Evolutionary conservation across 2,113 vertebrate species (phyloP).

Genomic region (Odontophorus gujanensis): DNA sequence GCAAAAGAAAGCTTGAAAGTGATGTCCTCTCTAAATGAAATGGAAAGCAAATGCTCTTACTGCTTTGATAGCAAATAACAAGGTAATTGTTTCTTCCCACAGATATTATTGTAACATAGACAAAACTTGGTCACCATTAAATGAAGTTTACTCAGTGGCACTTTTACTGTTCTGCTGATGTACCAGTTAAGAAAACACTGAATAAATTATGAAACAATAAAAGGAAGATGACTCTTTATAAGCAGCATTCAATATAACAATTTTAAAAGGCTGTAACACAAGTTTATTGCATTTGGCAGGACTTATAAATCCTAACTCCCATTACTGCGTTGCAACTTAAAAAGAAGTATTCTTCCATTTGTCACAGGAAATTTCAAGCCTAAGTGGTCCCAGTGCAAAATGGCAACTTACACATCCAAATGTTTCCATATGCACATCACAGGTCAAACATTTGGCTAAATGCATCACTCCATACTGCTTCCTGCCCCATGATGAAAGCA

Average conservation of each 20-base stretch:
- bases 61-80: conserved; percentile 31
- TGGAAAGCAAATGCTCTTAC: conserved; percentile 55
- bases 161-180: conserved; percentile 65
- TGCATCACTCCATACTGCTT: not conserved
- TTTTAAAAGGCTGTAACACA: conserved; percentile 66
- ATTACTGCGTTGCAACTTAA: conserved; percentile 20
- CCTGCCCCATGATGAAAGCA: not conserved
- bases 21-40: conserved; percentile 43
- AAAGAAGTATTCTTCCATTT: conserved; percentile 28
- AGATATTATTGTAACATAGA: conserved; percentile 61
- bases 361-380: conserved; percentile 34
- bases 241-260: conserved; percentile 53
- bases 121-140: conserved; percentile 67
- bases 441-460: not conserved
- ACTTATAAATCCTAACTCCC: conserved; percentile 62
- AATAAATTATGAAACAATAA: conserved; percentile 72
- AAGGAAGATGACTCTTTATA: conserved; percentile 31
- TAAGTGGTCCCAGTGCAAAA: conserved; percentile 32
- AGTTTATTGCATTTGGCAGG: conserved; percentile 70
- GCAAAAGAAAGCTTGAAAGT: conserved; percentile 16
- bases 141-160: conserved; percentile 66
- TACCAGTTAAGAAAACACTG: conserved; percentile 62
- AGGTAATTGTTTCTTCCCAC: conserved; percentile 62
- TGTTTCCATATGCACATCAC: not conserved
- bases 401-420: not conserved